A percentile compares a stretch with the other conserved stretches of the same genome.
phyloP scores from a whole-genome alignment of 1,140 invertebrate genomes.

The Trigoniulus corallinus region DNA sequence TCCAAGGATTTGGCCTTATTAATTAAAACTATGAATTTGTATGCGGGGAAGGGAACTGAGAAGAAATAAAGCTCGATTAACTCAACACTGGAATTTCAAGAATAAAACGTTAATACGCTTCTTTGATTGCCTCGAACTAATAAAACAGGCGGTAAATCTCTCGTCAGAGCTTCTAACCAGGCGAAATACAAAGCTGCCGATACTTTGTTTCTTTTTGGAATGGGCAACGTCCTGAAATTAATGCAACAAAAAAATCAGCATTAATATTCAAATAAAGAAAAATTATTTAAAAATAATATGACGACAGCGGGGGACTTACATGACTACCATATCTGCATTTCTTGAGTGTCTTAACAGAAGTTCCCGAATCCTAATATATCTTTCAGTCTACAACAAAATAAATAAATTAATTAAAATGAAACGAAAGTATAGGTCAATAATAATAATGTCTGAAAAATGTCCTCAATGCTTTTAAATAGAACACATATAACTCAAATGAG shows the following conservation, averaged over 20 bases:
- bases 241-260: not conserved
- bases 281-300: not conserved
- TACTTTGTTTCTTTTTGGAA: constrained; percentile 2
- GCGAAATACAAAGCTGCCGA: constrained; percentile 1
- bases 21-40: too few relatives aligned
- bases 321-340: not conserved
- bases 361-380: not conserved
- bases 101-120: constrained; percentile 5
- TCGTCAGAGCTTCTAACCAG: constrained; percentile 4
- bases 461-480: not conserved
- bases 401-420: too few relatives aligned
- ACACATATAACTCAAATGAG: too few relatives aligned
- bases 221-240: constrained; percentile 3
- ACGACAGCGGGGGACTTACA: not conserved
- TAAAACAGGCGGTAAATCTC: constrained; percentile 3
- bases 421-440: too few relatives aligned
- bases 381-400: not conserved
- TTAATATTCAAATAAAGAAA: not conserved
- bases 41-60: too few relatives aligned
- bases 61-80: not conserved
- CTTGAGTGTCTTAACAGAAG: not conserved
- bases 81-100: not conserved
- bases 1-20: too few relatives aligned
- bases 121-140: constrained; percentile 5
- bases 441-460: not conserved